Base-by-base conservation (phyloP, 2,113 vertebrate species). In the Oxyura jamaicensis region DNA sequence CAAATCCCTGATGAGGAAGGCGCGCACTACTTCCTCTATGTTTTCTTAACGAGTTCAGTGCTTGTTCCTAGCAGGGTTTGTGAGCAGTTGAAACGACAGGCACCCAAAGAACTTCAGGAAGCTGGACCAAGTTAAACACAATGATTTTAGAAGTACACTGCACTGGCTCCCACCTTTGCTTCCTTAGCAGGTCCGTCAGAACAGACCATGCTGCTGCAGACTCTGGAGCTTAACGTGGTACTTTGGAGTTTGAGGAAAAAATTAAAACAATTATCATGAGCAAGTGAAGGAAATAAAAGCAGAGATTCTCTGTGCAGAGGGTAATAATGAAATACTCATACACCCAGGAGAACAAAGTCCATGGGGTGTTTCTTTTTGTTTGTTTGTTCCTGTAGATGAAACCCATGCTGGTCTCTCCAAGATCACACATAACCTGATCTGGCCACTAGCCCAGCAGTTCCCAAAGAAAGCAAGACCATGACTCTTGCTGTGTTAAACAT, bases 201-300 rank as follows among this genome's bases (percentile, higher is more conserved):
- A 65, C 0, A 0, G 63, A 53, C 1, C 33, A 8, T 18, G 9
- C 26, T 91, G 11, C 8, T 21, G 67, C 0, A 0, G 53, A 48
- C 20, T 55, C 1, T 35, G 7, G 29, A 59, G 23, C 2, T 63
- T 83, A 7, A 26, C 5, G 5, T 3, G 1, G 5, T 41, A 36
- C 31, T 62, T 6, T 69, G 50, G 29, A 71, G 35, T 28, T 21
- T 35, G 35, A 73, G 11, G 22, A 74, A 28, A 23, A 44, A 44
- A 36, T 83, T 35, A 36, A 93, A 63, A 41, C 29, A 46, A 22
- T 6, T 39, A 16, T 11, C 26, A 71, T n/a, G 16, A 66, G n/a
- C 16, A 3, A 69, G 6, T 33, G 21, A 87, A 56, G 28, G 10
- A 66, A 71, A 90, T 35, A 62, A 74, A 79, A 87, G 13, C 36